Conservation (phyloP, 2,797 vertebrate genomes). For the Sarcoramphus papa region DNA sequence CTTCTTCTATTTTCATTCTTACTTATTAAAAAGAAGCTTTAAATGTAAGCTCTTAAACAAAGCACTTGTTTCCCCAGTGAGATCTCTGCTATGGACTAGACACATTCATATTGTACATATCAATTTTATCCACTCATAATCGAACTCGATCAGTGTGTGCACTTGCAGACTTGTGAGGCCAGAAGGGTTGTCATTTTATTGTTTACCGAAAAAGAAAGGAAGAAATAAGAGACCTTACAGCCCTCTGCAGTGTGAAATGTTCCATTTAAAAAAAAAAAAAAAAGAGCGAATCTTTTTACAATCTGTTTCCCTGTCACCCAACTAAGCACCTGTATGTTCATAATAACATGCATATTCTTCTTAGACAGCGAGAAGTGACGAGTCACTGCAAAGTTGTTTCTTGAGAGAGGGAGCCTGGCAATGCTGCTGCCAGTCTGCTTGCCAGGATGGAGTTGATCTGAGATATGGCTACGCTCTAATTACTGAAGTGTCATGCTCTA, state of each 20-base stretch:
- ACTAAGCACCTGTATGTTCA: neutral
- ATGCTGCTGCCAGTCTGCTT: neutral
- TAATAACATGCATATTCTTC: neutral
- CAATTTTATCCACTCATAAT: neutral
- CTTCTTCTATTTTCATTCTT: neutral
- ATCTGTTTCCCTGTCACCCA: neutral
- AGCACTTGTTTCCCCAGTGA: neutral
- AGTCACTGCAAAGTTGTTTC: neutral
- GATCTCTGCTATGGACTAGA: neutral
- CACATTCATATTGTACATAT: neutral
- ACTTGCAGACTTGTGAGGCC: neutral
- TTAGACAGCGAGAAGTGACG: neutral
- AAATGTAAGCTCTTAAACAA: neutral
- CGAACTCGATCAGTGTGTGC: neutral
- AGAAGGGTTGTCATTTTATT: neutral
- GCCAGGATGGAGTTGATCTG: neutral
- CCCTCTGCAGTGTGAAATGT: neutral
- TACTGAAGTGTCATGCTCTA: neutral
- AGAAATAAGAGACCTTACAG: neutral
- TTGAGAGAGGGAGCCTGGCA: neutral
- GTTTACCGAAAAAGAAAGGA: neutral
- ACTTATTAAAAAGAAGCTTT: neutral
- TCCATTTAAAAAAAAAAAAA: neutral
- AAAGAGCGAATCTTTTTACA: neutral
- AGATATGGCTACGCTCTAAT: neutral